Percentiles rank a stretch among this genome's conserved stretches.
These are phyloP conservation scores for Homalodisca vitripennis DNA, from an alignment of 1,140 invertebrate species.

Conservation along the genomic window DNA sequence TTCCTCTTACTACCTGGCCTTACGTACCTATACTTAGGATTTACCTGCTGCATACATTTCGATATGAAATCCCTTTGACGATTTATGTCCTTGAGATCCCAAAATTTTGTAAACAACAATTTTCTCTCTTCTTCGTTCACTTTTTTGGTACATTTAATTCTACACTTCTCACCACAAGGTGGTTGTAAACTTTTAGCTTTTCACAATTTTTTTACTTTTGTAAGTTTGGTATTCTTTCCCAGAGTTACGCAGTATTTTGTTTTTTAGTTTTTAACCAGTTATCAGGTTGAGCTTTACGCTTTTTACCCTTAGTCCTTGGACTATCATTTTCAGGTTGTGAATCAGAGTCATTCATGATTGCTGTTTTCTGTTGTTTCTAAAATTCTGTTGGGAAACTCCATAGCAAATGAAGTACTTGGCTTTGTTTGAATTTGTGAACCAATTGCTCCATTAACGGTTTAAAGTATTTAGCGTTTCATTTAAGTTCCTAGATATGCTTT, in stretches of 20 bases:
- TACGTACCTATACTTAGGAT: conserved; percentile 7
- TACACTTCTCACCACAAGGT: conserved; percentile 16
- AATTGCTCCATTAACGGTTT: no score
- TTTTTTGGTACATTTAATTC: conserved; percentile 22
- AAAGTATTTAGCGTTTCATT: no score
- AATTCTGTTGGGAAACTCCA: no score
- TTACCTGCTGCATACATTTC: conserved; percentile 7
- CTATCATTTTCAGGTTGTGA: background rate
- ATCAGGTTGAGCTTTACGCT: background rate
- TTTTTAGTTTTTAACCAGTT: conserved; percentile 16
- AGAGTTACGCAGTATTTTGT: conserved; percentile 20
- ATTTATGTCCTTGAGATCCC: conserved; percentile 23
- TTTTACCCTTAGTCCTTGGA: background rate
- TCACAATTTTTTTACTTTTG: conserved; percentile 6
- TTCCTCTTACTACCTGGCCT: conserved; percentile 23
- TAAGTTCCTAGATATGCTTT: no score
- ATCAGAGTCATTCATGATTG: background rate
- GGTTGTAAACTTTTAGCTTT: conserved; percentile 5
- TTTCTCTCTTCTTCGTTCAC: background rate
- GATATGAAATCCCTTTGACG: conserved; percentile 6
- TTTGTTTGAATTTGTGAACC: no score
- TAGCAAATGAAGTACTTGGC: no score
- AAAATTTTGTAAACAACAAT: conserved; percentile 16
- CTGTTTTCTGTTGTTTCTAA: no score
- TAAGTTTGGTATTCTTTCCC: conserved; percentile 24